Conservation (phyloP, 2,888 invertebrate genomes). For the Miltochrista miniata region DNA sequence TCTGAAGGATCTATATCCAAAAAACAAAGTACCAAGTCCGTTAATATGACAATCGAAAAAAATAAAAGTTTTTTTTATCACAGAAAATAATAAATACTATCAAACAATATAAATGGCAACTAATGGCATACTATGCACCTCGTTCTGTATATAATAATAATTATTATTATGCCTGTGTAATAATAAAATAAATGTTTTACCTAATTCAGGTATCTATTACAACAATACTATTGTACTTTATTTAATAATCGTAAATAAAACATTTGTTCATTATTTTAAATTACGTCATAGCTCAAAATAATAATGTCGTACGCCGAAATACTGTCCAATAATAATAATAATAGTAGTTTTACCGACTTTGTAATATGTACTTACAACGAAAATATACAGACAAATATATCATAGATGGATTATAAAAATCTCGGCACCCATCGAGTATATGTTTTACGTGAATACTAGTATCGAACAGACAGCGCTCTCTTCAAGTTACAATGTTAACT, state of each 20-base stretch:
- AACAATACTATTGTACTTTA: constrained; percentile 11
- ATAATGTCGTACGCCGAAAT: neutral
- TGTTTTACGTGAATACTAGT: too few relatives aligned
- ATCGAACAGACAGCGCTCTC: too few relatives aligned
- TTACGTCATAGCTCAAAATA: neutral
- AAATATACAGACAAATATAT: constrained; percentile 11
- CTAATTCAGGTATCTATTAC: neutral
- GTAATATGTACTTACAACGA: constrained; percentile 3
- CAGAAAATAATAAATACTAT: constrained; percentile 80
- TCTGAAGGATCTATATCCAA: constrained; percentile 35
- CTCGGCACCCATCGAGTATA: too few relatives aligned
- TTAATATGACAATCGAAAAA: constrained; percentile 41
- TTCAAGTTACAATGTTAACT: too few relatives aligned
- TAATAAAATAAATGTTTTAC: constrained; percentile 3
- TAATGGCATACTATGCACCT: constrained; percentile 69
- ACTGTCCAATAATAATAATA: constrained; percentile 6
- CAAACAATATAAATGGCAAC: constrained; percentile 74
- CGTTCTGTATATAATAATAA: constrained; percentile 42
- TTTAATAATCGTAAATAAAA: constrained; percentile 5
- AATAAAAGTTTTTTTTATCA: constrained; percentile 65
- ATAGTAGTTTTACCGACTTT: constrained; percentile 1
- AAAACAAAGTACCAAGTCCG: constrained; percentile 30
- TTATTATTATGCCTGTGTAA: constrained; percentile 26
- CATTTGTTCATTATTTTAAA: neutral
- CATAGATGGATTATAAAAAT: constrained; percentile 10